phyloP scores from a whole-genome alignment of 2,113 vertebrate genomes.

The Vulpes lagopus region DNA sequence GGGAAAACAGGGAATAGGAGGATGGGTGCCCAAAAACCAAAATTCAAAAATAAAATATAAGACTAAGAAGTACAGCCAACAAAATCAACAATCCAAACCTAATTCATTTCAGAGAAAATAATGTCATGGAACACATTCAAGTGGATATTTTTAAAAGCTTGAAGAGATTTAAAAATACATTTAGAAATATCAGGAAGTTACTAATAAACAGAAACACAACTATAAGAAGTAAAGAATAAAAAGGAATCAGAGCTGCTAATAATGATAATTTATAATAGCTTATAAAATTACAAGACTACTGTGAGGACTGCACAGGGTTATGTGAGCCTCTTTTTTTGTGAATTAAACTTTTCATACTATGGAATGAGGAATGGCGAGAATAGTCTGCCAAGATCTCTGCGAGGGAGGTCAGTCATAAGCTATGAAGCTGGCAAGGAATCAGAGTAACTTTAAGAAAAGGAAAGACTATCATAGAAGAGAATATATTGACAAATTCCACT shows the following conservation, averaged over 20 bases:
- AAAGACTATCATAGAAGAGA: background rate
- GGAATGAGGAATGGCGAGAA: background rate
- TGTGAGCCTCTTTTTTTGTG: background rate
- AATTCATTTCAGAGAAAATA: conserved; percentile 29
- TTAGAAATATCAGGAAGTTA: conserved; percentile 32
- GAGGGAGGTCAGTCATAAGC: background rate
- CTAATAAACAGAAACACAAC: background rate
- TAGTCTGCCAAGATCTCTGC: background rate
- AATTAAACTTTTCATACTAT: background rate
- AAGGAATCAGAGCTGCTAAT: background rate
- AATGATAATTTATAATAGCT: background rate
- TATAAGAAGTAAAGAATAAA: background rate
- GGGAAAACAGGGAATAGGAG: background rate
- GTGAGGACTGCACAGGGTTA: background rate
- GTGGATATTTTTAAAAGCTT: background rate
- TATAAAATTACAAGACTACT: background rate
- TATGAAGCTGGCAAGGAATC: background rate
- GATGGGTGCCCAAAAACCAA: background rate
- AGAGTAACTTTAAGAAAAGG: background rate
- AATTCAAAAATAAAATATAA: background rate
- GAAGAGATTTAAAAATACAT: background rate
- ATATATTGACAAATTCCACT: background rate
- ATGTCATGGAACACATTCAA: background rate
- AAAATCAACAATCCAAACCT: background rate
- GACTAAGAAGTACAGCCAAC: background rate